Conservation (phyloP, 2,113 vertebrate species). For the Helogale parvula region DNA sequence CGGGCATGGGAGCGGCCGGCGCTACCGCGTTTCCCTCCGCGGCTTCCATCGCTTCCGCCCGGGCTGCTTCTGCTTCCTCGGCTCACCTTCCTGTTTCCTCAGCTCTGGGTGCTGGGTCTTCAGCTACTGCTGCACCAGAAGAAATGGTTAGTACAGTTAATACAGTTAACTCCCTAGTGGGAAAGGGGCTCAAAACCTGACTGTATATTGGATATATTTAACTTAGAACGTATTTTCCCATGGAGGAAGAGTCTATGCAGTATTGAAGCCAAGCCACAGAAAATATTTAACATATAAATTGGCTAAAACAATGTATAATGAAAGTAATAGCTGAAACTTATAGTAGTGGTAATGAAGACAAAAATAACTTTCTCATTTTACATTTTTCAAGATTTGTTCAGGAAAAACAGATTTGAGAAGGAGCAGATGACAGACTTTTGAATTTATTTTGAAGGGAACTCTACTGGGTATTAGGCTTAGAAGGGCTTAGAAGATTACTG, state of each 20-base stretch:
- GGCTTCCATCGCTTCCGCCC: neutral
- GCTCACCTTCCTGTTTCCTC: neutral
- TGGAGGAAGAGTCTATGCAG: neutral
- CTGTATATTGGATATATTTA: neutral
- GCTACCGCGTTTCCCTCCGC: neutral
- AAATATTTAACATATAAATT: neutral
- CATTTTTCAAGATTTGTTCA: neutral
- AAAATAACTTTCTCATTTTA: neutral
- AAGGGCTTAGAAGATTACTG: neutral
- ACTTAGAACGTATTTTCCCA: neutral
- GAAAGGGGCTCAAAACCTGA: neutral
- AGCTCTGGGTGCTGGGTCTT: fast-evolving
- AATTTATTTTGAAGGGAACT: neutral
- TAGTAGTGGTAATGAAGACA: neutral
- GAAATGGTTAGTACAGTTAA: slow-evolving; percentile 61
- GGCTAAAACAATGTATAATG: neutral
- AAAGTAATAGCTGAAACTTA: neutral
- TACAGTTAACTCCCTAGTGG: fast-evolving
- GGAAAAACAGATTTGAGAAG: slow-evolving; percentile 15
- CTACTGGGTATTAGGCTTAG: neutral
- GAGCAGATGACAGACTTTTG: neutral
- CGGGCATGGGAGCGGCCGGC: slow-evolving; percentile 77
- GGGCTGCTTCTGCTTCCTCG: neutral
- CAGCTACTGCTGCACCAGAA: neutral
- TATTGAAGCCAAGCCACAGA: slow-evolving; percentile 4